Conservation (phyloP, 1,140 invertebrate species). For the Saccostrea cuccullata region DNA sequence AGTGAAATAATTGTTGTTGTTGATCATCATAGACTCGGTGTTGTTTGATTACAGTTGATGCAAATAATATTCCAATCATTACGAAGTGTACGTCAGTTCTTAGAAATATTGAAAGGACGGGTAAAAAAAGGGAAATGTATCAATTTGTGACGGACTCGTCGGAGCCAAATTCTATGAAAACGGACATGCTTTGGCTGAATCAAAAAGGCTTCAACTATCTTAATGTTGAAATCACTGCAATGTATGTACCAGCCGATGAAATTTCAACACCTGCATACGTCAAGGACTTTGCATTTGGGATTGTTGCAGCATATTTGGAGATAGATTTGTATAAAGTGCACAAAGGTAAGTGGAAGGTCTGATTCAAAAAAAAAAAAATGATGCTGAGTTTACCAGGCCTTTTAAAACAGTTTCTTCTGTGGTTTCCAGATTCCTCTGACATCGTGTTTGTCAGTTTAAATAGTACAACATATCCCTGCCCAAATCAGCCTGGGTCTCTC, state of each 20-base stretch:
- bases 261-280: not conserved
- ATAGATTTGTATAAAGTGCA: not conserved
- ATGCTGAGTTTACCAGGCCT: not conserved
- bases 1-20: no score
- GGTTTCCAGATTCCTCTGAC: not conserved
- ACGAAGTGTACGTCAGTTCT: constrained; percentile 23
- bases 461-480: not conserved
- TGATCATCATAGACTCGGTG: no score
- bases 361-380: no score
- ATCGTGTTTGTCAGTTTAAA: constrained; percentile 12
- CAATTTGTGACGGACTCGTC: constrained; percentile 43
- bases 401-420: not conserved
- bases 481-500: not conserved
- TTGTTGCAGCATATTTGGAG: not conserved
- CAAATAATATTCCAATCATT: constrained; percentile 25
- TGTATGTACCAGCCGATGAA: constrained; percentile 24
- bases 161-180: constrained; percentile 25
- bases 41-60: not conserved
- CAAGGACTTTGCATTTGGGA: constrained; percentile 1
- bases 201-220: constrained; percentile 33
- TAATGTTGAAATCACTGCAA: constrained; percentile 8
- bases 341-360: not conserved
- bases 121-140: not conserved
- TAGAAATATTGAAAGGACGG: constrained; percentile 15
- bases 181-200: constrained; percentile 28